Evolutionary conservation across 2,113 vertebrate species (phyloP).

Genomic region (Hassar affinis): DNA sequence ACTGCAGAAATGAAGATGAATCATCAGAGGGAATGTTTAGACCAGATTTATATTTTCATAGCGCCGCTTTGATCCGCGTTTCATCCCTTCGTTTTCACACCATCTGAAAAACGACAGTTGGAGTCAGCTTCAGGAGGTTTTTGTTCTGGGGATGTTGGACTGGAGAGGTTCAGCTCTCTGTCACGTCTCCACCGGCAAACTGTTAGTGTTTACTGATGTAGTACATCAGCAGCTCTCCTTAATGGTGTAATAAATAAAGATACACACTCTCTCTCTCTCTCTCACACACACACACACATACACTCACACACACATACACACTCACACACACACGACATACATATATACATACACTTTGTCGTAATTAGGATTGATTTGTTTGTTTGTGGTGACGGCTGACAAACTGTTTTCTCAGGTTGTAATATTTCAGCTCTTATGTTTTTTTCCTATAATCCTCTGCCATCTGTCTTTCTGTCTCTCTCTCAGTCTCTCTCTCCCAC

Average conservation of each 20-base stretch:
- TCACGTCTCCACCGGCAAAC: not conserved
- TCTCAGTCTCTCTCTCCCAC: not conserved
- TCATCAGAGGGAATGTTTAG: not conserved
- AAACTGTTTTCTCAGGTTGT: not conserved
- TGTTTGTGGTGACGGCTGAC: not conserved
- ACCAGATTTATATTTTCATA: slow-evolving; percentile 1
- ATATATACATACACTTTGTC: not conserved
- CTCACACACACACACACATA: not conserved
- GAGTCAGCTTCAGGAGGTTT: not conserved
- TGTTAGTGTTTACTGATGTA: not conserved
- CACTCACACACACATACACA: not conserved
- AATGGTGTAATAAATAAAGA: not conserved
- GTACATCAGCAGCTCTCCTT: not conserved
- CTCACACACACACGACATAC: too few relatives aligned
- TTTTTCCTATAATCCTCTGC: not conserved
- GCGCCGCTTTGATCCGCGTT: not conserved
- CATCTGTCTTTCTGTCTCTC: not conserved
- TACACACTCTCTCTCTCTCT: not conserved
- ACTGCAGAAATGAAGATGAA: slow-evolving; percentile 31
- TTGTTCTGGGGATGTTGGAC: not conserved
- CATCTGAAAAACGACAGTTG: not conserved
- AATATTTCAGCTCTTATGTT: not conserved
- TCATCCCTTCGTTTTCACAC: not conserved
- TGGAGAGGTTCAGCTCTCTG: not conserved
- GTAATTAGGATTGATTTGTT: not conserved